Evolutionary conservation across 2,797 vertebrate species (phyloP).

Genomic region (Mus spretus): DNA sequence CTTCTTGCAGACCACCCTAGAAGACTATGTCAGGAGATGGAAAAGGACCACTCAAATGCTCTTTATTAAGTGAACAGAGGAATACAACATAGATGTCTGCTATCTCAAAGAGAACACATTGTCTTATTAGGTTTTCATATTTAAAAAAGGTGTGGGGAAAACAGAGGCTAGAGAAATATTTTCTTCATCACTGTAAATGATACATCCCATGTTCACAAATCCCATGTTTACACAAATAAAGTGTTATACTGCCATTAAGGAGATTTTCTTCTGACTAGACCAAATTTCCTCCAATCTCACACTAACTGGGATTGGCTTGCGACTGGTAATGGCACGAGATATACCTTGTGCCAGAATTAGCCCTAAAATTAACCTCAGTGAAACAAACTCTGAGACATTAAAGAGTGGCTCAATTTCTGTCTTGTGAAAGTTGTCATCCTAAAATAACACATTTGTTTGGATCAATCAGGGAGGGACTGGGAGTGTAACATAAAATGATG

Average conservation of each 20-base stretch:
- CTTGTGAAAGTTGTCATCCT: neutral
- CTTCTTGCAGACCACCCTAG: neutral
- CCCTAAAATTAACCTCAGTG: neutral
- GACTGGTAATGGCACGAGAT: neutral
- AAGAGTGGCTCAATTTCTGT: neutral
- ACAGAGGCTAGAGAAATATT: neutral
- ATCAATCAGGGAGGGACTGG: neutral
- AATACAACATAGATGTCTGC: neutral
- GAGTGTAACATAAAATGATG: neutral
- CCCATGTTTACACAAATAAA: conserved; percentile 46
- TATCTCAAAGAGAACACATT: neutral
- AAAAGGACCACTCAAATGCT: neutral
- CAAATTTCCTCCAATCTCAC: neutral
- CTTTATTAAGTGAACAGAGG: neutral
- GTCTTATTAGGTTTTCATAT: neutral
- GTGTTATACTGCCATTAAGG: neutral
- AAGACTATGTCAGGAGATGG: neutral
- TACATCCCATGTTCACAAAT: neutral
- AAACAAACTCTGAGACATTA: neutral
- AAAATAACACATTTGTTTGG: neutral
- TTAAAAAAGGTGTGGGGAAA: conserved; percentile 36
- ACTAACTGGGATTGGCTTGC: neutral
- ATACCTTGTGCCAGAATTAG: neutral
- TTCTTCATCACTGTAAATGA: neutral
- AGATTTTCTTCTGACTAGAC: neutral